phyloP scores from a whole-genome alignment of 2,888 invertebrate species.

The Phyto melanocephala region DNA sequence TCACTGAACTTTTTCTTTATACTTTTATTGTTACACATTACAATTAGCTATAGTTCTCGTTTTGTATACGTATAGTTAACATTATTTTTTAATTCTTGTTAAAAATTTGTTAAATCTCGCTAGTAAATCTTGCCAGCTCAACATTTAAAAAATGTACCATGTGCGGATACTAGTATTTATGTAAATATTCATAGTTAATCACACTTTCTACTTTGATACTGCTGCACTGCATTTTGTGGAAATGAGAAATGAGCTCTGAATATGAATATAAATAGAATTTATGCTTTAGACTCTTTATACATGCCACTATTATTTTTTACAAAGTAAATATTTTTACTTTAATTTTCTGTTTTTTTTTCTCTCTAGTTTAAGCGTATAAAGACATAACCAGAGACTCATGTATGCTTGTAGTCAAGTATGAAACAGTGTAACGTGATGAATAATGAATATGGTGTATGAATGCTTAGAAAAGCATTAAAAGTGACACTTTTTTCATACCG shows the following conservation, averaged over 20 bases:
- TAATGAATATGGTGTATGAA: conserved; percentile 8
- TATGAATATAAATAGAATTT: conserved; percentile 7
- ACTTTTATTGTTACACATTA: too few relatives aligned
- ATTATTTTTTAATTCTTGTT: conserved; percentile 28
- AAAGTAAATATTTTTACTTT: conserved; percentile 9
- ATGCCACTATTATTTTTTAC: neutral
- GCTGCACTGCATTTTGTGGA: too few relatives aligned
- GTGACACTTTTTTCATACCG: conserved; percentile 31
- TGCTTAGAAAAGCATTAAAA: conserved; percentile 57
- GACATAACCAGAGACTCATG: too few relatives aligned
- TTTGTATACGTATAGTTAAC: too few relatives aligned
- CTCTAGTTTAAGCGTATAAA: too few relatives aligned
- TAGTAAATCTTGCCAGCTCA: conserved; percentile 36
- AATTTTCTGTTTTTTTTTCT: too few relatives aligned
- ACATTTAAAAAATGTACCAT: neutral
- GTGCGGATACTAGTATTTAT: neutral
- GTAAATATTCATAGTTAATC: conserved; percentile 10
- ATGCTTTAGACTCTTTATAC: neutral
- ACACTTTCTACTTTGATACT: conserved; percentile 29
- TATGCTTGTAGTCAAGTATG: too few relatives aligned
- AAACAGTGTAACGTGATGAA: conserved; percentile 18
- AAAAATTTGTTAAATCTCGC: conserved; percentile 43
- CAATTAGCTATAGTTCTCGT: too few relatives aligned
- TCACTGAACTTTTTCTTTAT: too few relatives aligned
- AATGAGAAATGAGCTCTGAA: conserved; percentile 11